These are phyloP conservation scores for Nasonovia ribisnigri DNA, from an alignment of 2,888 invertebrate genomes.

Conservation along the genomic window DNA sequence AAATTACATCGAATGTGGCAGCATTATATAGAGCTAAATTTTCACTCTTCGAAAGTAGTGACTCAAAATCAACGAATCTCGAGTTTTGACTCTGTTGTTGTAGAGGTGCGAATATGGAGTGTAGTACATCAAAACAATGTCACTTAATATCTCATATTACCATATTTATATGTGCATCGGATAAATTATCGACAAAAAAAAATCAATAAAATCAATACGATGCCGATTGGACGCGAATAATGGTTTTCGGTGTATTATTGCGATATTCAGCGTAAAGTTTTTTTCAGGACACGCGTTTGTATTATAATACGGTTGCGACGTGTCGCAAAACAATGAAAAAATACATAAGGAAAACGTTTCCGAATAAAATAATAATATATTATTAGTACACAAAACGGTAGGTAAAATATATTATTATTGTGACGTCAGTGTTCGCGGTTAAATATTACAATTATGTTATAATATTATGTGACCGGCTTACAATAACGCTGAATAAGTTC, in stretches of 20 bases:
- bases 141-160: no score
- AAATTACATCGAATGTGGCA: no score
- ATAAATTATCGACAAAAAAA: neutral
- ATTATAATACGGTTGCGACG: neutral
- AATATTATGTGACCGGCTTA: constrained; percentile 5
- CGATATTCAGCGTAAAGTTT: neutral
- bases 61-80: no score
- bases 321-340: neutral
- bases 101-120: no score
- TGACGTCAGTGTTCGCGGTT: neutral
- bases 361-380: neutral
- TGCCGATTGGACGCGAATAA: neutral
- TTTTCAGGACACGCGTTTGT: neutral
- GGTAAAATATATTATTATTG: neutral
- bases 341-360: neutral
- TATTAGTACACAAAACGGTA: neutral
- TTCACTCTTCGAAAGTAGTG: no score
- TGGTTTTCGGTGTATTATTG: neutral
- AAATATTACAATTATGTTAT: neutral
- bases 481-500: constrained; percentile 40
- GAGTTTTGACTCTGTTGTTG: no score
- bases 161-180: neutral
- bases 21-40: no score
- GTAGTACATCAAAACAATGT: no score
- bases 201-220: neutral